Evolutionary conservation across 2,797 vertebrate species (phyloP).

Genomic region (Coilia nasus): DNA sequence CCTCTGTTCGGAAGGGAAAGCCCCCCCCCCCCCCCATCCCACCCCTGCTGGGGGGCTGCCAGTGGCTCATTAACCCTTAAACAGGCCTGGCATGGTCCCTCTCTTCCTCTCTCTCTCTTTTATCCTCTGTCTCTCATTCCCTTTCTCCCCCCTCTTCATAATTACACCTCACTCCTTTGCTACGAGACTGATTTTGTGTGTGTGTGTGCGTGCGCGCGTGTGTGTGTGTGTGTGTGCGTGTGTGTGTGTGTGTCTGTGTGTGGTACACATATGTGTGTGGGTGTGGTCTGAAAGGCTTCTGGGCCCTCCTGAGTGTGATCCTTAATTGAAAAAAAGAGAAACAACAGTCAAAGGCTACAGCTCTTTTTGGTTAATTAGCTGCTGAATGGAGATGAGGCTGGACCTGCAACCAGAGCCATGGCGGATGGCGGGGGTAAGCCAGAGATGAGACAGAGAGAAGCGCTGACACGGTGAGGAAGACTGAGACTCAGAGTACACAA

Average conservation of each 20-base stretch:
- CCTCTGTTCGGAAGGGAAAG: conserved; percentile 55
- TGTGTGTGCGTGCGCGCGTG: not conserved
- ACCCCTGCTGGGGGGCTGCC: conserved; percentile 93
- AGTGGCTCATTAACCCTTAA: conserved; percentile 99
- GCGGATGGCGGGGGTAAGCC: conserved; percentile 64
- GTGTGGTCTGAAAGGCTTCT: conserved; percentile 79
- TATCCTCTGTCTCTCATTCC: not conserved
- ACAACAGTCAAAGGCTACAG: conserved; percentile 74
- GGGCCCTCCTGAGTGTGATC: conserved; percentile 81
- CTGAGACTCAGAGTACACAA: too few relatives aligned
- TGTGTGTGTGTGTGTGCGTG: conserved; percentile 56
- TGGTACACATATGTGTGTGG: conserved; percentile 75
- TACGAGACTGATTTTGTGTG: not conserved
- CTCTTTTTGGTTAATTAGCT: conserved; percentile 84
- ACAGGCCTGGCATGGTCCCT: conserved; percentile 92
- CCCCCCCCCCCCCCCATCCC: conserved; percentile 69
- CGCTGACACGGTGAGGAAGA: too few relatives aligned
- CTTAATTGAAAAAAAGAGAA: conserved; percentile 87
- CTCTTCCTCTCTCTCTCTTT: not conserved
- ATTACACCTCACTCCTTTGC: not conserved
- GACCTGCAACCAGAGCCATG: not conserved
- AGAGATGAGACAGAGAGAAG: conserved; percentile 69
- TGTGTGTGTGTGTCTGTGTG: conserved; percentile 72
- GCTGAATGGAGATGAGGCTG: conserved; percentile 67
- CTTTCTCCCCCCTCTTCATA: not conserved